Evolutionary conservation across 2,888 invertebrate genomes (phyloP), one percentile per base, ranked within the genome.

Genomic region (Heliconius cydno): DNA sequence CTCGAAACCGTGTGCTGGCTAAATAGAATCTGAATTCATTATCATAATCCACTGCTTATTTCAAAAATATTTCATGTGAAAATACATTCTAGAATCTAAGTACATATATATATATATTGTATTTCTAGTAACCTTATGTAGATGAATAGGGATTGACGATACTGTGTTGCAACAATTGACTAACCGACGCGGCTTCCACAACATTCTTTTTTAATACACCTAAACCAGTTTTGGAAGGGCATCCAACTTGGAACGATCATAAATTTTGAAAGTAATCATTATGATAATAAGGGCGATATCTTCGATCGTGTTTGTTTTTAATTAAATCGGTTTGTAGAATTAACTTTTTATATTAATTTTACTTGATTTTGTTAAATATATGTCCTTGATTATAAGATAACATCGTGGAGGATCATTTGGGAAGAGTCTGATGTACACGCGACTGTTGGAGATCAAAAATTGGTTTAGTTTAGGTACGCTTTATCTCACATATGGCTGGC

Each of bases 201-300:
- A 41, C 22, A 28, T 41, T 19, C 22, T 2, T n/a, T n/a, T 10
- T 10, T 10, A 60, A 41, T 75, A 65, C 28, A 65, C 65, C 22
- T 22, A 75, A 75, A 75, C 75, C 65, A 25, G 75, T 75, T 75
- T 75, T 28, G 28, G 41, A 66, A 75, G 75, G 75, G 65, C 75
- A 41, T 66, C 65, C 1, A 41, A 30, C 46, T 66, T 41, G 41
- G 28, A 0, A 3, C 22, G 1, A 12, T 75, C 65, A n/a, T 41
- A 25, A 46, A 75, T 75, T 75, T 65, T 65, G 46, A 66, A 65
- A 65, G 75, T 28, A 12, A 63, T 63, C 38, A 74, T 46, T 41
- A 73, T 60, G 34, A 4, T 73, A 60, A 72, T 57, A 72, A 57
- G 34, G 72, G 57, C 57, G 9, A 22, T 34, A 30, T 13, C 12